A percentile compares a stretch with the other conserved stretches of the same genome.
Conservation (phyloP, 2,113 vertebrate species). For the Platichthys flesus region DNA sequence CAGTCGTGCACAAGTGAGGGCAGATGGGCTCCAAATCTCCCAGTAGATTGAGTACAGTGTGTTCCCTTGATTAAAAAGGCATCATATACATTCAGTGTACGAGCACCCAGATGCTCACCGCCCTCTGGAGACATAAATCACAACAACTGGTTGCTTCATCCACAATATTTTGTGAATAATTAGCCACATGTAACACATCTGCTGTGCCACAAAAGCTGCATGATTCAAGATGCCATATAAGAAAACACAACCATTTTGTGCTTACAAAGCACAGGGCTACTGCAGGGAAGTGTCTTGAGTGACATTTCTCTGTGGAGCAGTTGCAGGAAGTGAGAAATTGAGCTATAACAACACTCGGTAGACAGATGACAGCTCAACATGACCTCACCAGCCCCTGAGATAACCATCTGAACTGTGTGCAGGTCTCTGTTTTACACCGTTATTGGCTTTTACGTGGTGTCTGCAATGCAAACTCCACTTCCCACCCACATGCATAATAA, state of each 20-base stretch:
- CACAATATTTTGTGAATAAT: constrained; percentile 28
- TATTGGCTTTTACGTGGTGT: constrained; percentile 25
- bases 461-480: constrained; percentile 10
- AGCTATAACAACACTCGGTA: constrained; percentile 4
- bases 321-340: constrained; percentile 8
- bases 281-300: not conserved
- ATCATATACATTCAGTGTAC: constrained; percentile 35
- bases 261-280: not conserved
- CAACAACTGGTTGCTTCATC: constrained; percentile 24
- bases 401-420: not conserved
- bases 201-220: not conserved
- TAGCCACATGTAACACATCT: not conserved
- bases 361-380: not conserved
- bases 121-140: constrained; percentile 33
- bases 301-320: not conserved
- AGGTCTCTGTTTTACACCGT: not conserved
- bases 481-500: constrained; percentile 32
- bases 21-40: constrained; percentile 4
- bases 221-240: not conserved
- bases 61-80: constrained; percentile 42
- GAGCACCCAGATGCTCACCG: constrained; percentile 28
- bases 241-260: not conserved
- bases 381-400: not conserved
- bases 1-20: constrained; percentile 20
- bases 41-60: constrained; percentile 39